Evolutionary conservation across 2,888 invertebrate genomes (phyloP).

Genomic region (Brassicogethes aeneus): DNA sequence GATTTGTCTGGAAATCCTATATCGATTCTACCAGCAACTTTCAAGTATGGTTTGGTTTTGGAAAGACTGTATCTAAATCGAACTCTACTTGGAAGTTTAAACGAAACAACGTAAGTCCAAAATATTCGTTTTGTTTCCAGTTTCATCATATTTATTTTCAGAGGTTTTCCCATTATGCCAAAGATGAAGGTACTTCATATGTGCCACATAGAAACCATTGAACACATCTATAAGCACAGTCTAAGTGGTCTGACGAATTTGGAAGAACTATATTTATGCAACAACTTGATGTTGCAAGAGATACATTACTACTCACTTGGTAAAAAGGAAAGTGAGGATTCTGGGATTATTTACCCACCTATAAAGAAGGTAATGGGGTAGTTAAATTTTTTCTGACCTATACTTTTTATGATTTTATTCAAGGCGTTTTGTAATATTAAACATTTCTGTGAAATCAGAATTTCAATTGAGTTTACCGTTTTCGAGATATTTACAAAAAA

Average conservation of each 20-base stretch:
- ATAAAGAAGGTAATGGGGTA: conserved; percentile 56
- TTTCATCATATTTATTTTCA: conserved; percentile 30
- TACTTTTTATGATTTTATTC: too few relatives aligned
- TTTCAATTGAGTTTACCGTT: too few relatives aligned
- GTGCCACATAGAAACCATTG: conserved; percentile 55
- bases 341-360: conserved; percentile 55
- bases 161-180: conserved; percentile 55
- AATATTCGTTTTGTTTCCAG: conserved; percentile 7
- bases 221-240: conserved; percentile 46
- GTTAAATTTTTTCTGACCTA: too few relatives aligned
- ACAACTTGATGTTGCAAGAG: conserved; percentile 51
- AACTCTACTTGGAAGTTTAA: conserved; percentile 56
- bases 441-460: too few relatives aligned
- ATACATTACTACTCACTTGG: conserved; percentile 45
- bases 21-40: conserved; percentile 48
- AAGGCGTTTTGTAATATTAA: too few relatives aligned
- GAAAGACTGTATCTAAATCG: conserved; percentile 56
- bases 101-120: conserved; percentile 30
- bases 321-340: conserved; percentile 50
- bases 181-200: conserved; percentile 58
- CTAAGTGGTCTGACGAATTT: conserved; percentile 50
- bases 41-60: conserved; percentile 52
- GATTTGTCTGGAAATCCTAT: conserved; percentile 54
- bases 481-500: too few relatives aligned
- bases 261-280: conserved; percentile 50